Conservation (phyloP, 1,140 invertebrate species). For the Coptotermes formosanus region DNA sequence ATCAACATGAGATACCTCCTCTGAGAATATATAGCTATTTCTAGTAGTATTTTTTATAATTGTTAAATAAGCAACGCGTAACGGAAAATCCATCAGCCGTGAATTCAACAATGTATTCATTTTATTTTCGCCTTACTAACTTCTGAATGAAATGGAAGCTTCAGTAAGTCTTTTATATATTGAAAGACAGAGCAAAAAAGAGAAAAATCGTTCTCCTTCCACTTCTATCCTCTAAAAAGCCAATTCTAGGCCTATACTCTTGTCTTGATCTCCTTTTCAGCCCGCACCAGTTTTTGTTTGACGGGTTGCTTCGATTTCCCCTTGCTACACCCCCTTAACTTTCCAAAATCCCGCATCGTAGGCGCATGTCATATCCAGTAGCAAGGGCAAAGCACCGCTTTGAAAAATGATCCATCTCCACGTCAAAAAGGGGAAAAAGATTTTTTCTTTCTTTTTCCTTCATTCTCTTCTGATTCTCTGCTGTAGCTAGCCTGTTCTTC, state of each 20-base stretch:
- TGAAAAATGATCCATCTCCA: conserved; percentile 18
- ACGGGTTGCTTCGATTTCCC: conserved; percentile 16
- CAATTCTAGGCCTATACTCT: conserved; percentile 18
- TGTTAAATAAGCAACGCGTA: neutral
- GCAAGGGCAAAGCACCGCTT: conserved; percentile 11
- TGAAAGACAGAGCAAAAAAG: neutral
- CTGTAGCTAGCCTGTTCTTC: neutral
- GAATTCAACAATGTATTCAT: neutral
- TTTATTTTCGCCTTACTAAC: conserved; percentile 17
- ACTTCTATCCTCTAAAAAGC: conserved; percentile 19
- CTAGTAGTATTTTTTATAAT: neutral
- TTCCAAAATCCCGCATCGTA: conserved; percentile 15
- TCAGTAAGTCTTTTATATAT: conserved; percentile 17
- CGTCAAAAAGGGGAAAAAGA: conserved; percentile 18
- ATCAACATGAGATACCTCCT: too few relatives aligned
- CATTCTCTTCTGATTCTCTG: conserved; percentile 11
- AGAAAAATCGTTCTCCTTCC: neutral
- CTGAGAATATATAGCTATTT: too few relatives aligned
- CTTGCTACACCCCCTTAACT: conserved; percentile 17
- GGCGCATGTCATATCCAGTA: conserved; percentile 14
- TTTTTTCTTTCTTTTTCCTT: conserved; percentile 17
- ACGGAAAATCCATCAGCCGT: neutral
- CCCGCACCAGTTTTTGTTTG: conserved; percentile 10
- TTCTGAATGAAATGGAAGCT: conserved; percentile 12
- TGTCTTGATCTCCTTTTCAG: conserved; percentile 16